phyloP scores from a whole-genome alignment of 1,140 invertebrate genomes.

The Sarcophaga peregrina region DNA sequence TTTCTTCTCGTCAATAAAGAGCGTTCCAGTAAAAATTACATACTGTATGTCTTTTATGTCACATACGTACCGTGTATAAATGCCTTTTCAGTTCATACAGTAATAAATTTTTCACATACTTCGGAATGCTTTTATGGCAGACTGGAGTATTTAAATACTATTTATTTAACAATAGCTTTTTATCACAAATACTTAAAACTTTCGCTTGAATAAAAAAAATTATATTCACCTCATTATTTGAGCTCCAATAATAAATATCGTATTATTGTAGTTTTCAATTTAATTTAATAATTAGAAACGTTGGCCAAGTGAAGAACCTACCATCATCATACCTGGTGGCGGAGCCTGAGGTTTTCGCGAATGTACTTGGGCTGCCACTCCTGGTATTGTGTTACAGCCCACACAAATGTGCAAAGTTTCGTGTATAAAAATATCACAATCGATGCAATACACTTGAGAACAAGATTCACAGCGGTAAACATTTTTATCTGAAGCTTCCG shows the following conservation, averaged over 20 bases:
- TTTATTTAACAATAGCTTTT: background rate
- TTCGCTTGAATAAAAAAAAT: background rate
- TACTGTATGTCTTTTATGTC: too few relatives aligned
- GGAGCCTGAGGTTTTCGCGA: conserved; percentile 50
- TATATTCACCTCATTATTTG: background rate
- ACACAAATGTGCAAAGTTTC: conserved; percentile 94
- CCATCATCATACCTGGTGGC: conserved; percentile 15
- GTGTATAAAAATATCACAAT: conserved; percentile 95
- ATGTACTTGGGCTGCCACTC: conserved; percentile 56
- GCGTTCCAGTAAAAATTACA: too few relatives aligned
- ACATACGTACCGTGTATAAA: too few relatives aligned
- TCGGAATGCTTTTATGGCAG: too few relatives aligned
- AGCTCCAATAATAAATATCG: background rate
- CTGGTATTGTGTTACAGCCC: conserved; percentile 79
- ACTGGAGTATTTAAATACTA: background rate
- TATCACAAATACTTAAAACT: background rate
- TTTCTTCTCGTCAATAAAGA: too few relatives aligned
- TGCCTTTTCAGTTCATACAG: too few relatives aligned
- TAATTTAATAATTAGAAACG: background rate
- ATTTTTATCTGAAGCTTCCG: conserved; percentile 76
- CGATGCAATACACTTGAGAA: conserved; percentile 84
- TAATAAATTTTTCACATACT: too few relatives aligned
- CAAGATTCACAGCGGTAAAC: conserved; percentile 86
- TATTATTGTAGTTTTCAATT: background rate
- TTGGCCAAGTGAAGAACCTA: conserved; percentile 33